Percentiles rank a stretch among this genome's conserved stretches.
Evolutionary conservation across 2,888 invertebrate genomes (phyloP).

Genomic region (Catocala sponsa): DNA sequence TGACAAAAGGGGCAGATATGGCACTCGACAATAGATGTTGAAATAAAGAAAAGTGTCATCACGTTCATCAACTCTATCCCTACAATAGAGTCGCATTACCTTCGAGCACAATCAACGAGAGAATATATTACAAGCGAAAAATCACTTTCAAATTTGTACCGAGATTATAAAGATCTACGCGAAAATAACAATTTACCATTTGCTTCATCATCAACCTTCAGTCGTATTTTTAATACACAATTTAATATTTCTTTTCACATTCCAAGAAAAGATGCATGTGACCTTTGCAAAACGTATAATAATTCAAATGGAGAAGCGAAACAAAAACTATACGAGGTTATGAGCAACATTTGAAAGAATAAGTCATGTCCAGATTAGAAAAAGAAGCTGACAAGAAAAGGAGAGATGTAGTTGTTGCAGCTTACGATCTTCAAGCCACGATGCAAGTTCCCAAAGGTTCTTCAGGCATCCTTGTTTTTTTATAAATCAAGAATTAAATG

Average conservation of each 20-base stretch:
- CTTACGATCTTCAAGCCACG: too few species aligned
- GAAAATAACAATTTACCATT: conserved; percentile 13
- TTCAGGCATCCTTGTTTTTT: too few species aligned
- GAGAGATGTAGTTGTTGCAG: too few species aligned
- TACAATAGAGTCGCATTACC: conserved; percentile 4
- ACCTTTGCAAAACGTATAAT: conserved; percentile 3
- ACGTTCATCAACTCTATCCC: conserved; percentile 6
- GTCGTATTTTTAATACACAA: conserved; percentile 17
- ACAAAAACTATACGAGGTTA: too few species aligned
- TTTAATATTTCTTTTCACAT: conserved; percentile 20
- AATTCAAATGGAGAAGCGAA: background rate
- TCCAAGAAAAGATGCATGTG: conserved; percentile 17
- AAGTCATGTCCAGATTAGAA: background rate
- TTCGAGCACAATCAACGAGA: conserved; percentile 4
- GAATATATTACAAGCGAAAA: conserved; percentile 7
- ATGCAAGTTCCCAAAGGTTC: too few species aligned
- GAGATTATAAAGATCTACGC: conserved; percentile 17
- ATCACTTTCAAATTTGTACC: conserved; percentile 1
- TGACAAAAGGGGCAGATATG: background rate
- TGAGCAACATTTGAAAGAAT: too few species aligned
- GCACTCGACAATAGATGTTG: background rate
- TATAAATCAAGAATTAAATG: too few species aligned
- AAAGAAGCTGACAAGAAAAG: too few species aligned
- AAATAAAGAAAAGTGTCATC: conserved; percentile 5
- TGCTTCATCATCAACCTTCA: conserved; percentile 16